Percentiles rank a stretch among this genome's conserved stretches.
These are phyloP conservation scores for Raja brachyura DNA, from an alignment of 2,113 vertebrate species.

Conservation along the genomic window DNA sequence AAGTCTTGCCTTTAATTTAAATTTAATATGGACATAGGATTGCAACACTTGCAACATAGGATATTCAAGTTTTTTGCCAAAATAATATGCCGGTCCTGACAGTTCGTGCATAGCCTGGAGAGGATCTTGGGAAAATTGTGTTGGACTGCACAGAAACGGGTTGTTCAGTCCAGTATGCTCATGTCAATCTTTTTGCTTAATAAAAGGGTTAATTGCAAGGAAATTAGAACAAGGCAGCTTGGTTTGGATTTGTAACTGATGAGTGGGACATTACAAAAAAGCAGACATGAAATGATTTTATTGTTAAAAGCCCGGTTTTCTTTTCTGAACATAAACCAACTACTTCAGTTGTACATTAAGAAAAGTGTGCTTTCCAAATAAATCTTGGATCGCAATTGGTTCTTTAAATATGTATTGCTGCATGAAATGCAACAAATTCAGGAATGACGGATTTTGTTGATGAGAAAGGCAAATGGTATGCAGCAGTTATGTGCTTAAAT, in stretches of 20 bases:
- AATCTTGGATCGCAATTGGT: not conserved
- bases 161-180: no score
- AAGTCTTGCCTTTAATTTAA: no score
- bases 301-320: not conserved
- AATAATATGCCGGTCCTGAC: no score
- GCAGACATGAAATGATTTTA: not conserved
- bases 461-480: not conserved
- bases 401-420: not conserved
- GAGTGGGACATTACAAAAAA: not conserved
- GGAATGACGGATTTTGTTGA: not conserved
- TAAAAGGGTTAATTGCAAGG: not conserved
- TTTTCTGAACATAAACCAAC: not conserved
- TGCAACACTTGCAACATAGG: no score
- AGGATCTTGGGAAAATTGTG: no score
- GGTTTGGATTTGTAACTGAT: not conserved
- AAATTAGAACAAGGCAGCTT: not conserved
- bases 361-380: not conserved
- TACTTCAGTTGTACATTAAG: no score
- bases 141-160: no score
- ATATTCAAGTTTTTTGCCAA: no score
- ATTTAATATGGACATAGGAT: no score
- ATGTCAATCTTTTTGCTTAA: not conserved
- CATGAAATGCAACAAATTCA: not conserved
- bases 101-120: no score
- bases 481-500: not conserved